phyloP scores from a whole-genome alignment of 2,888 invertebrate genomes.

The Acanthosepion lycidas region DNA sequence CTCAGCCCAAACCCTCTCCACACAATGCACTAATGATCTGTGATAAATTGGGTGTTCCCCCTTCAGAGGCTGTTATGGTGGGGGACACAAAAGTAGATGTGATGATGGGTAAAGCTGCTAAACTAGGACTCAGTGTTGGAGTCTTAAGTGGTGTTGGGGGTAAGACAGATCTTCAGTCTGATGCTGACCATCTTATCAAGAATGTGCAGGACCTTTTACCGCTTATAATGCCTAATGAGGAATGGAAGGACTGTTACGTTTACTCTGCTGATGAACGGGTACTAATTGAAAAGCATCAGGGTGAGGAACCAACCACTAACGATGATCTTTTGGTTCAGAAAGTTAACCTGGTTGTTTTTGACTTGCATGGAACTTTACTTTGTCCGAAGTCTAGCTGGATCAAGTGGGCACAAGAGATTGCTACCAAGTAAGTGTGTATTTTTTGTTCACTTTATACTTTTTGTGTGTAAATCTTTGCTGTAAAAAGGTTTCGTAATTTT shows the following conservation, averaged over 20 bases:
- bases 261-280: constrained; percentile 62
- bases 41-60: constrained; percentile 64
- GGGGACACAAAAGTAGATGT: constrained; percentile 76
- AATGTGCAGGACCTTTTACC: constrained; percentile 70
- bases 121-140: constrained; percentile 74
- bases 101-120: constrained; percentile 75
- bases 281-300: constrained; percentile 58
- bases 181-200: constrained; percentile 69
- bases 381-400: constrained; percentile 75
- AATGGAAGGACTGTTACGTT: constrained; percentile 65
- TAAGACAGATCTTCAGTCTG: constrained; percentile 63
- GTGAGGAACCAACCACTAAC: constrained; percentile 51
- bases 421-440: constrained; percentile 64
- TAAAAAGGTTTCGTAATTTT: too few relatives aligned
- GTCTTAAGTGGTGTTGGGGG: constrained; percentile 74
- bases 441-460: neutral
- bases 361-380: constrained; percentile 76
- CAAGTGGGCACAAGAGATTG: constrained; percentile 73
- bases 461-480: too few relatives aligned
- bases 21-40: constrained; percentile 74
- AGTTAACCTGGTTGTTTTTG: constrained; percentile 74
- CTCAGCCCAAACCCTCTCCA: constrained; percentile 75
- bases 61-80: constrained; percentile 73
- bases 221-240: constrained; percentile 65
- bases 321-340: constrained; percentile 36